Evolutionary conservation across 2,797 vertebrate species (phyloP), one percentile per base, ranked within the genome.

Genomic region (Fundulus diaphanus): DNA sequence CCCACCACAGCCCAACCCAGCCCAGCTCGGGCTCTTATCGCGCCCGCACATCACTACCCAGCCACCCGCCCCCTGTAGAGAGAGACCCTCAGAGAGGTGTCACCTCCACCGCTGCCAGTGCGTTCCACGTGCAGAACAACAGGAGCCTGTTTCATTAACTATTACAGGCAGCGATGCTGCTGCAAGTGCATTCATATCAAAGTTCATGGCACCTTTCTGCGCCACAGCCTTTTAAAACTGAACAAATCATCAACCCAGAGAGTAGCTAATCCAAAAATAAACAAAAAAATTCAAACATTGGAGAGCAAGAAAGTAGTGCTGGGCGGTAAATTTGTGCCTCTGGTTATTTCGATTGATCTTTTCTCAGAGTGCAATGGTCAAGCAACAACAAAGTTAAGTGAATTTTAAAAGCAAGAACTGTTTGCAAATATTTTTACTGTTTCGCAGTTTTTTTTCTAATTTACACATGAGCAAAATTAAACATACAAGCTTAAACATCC

Each of bases 11-110:
- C 16, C 59, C 44, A 70, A 82, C 82, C 80, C 73, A 29, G 74
- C 81, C 84, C 49, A 5, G 1, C 37, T n/a, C 8, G 57, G 70
- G 29, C 35, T 85, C 89, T 87, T 87, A 89, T 92, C 88, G 70
- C 81, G 70, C 85, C 29, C 81, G 52, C 81, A 82, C 80, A 83
- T 54, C 83, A n/a, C n/a, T n/a, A 33, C 33, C 61, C 63, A 66
- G n/a, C 46, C 65, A 85, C 72, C 70, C 84, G 71, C 83, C 71
- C 87, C 82, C 79, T 63, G 80, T n/a, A n/a, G n/a, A n/a, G n/a
- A 1, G 40, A 68, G 80, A 76, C 89, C 84, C 80, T 65, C 40
- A 79, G 74, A 81, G 73, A 91, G 88, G 88, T 88, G 90, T 92
- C 91, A 93, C 88, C 90, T 90, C 33, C 59, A 63, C 9, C 1